These are phyloP conservation scores for Prosopocoilus inquinatus DNA, from an alignment of 2,888 invertebrate species.

Conservation along the genomic window DNA sequence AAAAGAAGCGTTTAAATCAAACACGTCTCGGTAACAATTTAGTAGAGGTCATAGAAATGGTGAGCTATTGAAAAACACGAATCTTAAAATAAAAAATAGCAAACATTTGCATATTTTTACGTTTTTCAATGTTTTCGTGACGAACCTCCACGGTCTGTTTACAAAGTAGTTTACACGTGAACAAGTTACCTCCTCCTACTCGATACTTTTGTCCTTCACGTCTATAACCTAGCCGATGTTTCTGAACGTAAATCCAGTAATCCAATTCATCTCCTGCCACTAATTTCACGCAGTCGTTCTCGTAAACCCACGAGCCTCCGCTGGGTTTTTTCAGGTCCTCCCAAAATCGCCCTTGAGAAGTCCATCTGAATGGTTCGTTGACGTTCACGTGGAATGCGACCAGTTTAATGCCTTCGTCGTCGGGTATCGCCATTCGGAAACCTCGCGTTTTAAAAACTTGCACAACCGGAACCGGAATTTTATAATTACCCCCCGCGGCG, in stretches of 20 bases:
- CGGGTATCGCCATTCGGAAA: slow-evolving; percentile 14
- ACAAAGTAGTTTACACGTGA: too few relatives aligned
- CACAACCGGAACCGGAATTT: slow-evolving; percentile 11
- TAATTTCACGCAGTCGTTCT: background rate
- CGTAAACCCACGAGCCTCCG: slow-evolving; percentile 7
- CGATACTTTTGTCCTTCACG: background rate
- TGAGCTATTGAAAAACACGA: too few relatives aligned
- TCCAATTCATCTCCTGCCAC: background rate
- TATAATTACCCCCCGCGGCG: background rate
- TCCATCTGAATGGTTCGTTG: slow-evolving; percentile 1
- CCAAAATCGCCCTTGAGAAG: slow-evolving; percentile 1
- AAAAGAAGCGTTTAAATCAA: too few relatives aligned
- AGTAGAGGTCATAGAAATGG: too few relatives aligned
- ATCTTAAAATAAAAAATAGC: too few relatives aligned
- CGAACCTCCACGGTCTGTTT: too few relatives aligned
- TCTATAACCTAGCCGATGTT: background rate
- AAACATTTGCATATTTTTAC: too few relatives aligned
- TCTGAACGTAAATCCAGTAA: background rate
- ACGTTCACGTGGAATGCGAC: slow-evolving; percentile 14
- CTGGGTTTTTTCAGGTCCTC: slow-evolving; percentile 2
- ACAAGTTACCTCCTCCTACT: background rate
- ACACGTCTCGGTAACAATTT: too few relatives aligned
- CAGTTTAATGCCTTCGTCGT: slow-evolving; percentile 17
- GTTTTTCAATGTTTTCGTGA: too few relatives aligned
- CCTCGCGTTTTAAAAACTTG: slow-evolving; percentile 8